Percentiles rank a stretch among this genome's conserved stretches.
Evolutionary conservation across 2,113 vertebrate genomes (phyloP).

Genomic region (Upupa epops): DNA sequence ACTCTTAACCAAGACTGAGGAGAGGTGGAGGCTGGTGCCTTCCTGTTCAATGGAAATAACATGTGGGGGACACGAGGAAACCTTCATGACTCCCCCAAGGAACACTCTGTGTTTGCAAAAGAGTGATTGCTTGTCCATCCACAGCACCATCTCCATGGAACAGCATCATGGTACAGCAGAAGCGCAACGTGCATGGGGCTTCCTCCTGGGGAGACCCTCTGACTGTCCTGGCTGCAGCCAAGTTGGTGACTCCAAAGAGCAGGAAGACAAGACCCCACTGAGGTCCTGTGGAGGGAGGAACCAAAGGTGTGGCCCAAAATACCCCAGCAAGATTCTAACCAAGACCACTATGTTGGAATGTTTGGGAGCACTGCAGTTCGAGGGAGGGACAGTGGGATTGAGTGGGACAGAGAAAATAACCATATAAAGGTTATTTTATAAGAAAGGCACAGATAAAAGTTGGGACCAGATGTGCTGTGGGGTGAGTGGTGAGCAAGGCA

Average conservation of each 20-base stretch:
- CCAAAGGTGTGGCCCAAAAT: background rate
- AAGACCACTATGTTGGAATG: background rate
- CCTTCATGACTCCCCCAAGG: fast-evolving
- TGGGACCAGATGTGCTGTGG: background rate
- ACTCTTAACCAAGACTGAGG: background rate
- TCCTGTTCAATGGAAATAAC: background rate
- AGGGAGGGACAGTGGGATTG: background rate
- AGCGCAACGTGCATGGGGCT: fast-evolving
- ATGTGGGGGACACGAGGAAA: background rate
- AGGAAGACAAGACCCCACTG: fast-evolving
- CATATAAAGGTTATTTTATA: no score
- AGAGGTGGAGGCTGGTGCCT: background rate
- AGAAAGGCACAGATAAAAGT: no score
- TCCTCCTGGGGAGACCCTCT: background rate
- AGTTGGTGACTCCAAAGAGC: background rate
- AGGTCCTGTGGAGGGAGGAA: background rate
- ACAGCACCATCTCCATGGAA: background rate
- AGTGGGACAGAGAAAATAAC: background rate
- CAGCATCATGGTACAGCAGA: background rate
- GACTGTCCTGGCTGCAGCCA: background rate
- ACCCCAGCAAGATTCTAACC: background rate
- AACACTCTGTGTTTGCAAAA: background rate
- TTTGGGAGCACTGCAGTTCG: fast-evolving
- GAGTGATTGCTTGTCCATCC: background rate
- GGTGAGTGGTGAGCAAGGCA: background rate